Evolutionary conservation across 2,888 invertebrate genomes (phyloP).

Genomic region (Tanypteryx hageni): DNA sequence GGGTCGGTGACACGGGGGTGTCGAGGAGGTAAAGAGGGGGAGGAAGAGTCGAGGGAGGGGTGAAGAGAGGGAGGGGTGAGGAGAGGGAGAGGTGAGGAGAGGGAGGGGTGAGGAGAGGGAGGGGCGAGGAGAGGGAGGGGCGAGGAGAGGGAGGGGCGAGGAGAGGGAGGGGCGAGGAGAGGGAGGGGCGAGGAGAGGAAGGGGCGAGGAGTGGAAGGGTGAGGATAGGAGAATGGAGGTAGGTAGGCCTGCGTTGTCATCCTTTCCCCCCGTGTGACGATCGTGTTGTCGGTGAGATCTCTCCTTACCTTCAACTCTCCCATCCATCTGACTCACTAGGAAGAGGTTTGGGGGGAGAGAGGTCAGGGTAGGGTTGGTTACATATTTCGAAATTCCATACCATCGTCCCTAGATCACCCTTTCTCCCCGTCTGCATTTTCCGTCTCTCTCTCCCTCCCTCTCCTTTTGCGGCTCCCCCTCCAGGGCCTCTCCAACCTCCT

Average conservation of each 20-base stretch:
- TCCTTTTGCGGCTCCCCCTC: background rate
- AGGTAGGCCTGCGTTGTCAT: constrained; percentile 4
- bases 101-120: background rate
- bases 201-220: too few species aligned
- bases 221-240: background rate
- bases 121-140: background rate
- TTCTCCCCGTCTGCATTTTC: background rate
- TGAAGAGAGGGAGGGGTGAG: too few species aligned
- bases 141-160: background rate
- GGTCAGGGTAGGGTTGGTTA: background rate
- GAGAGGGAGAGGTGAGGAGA: background rate
- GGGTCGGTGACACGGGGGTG: constrained; percentile 47
- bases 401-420: background rate
- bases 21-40: background rate
- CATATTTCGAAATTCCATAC: constrained; percentile 55
- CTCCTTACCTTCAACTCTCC: constrained; percentile 52
- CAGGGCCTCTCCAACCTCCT: background rate
- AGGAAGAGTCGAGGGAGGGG: too few species aligned
- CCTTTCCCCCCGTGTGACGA: constrained; percentile 17
- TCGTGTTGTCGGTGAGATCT: constrained; percentile 38
- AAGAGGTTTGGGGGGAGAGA: background rate
- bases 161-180: background rate
- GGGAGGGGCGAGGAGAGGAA: too few species aligned
- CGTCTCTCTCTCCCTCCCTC: background rate
- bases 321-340: constrained; percentile 51